Base-by-base conservation (phyloP, 2,888 invertebrate genomes). In the Chloromyia formosa region DNA sequence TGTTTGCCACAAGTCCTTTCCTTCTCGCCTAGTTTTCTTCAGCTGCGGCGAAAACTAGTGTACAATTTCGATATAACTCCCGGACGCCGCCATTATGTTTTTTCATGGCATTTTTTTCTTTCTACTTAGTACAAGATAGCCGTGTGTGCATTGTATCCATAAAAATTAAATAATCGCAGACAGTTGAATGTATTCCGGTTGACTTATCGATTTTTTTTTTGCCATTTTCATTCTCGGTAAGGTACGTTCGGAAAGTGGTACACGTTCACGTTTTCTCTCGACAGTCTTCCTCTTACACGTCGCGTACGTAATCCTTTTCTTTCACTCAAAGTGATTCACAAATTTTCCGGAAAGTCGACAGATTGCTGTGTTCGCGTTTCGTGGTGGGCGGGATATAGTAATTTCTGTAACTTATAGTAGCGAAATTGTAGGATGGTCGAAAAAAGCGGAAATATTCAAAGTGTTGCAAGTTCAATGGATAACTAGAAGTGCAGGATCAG, bases 11-110 rank as follows among this genome's bases (percentile, higher is more conserved):
- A 18, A n/a, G 56, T 16, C n/a, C 16, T 53, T 53, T 49, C 35
- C 23, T 18, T 27, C 69, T 69, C 69, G 54, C 69, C 35, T 71
- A 58, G 49, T 45, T 45, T 49, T 49, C 49, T 56, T 58, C 27
- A 35, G 73, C 61, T 62, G 61, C 73, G 73, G 73, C 73, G 73
- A 74, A 61, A 74, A 45, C 54, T 74, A 74, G 73, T 40, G 73
- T 74, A 64, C 73, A 74, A 64, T 54, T 64, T 64, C 18, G 16
- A 71, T 42, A 71, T 20, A 64, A 64, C 73, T 75, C 77, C 77
- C 75, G 77, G 56, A 71, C 71, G 71, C 75, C 76, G 76, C 77
- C 77, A 77, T 77, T 75, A 77, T 77, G 77, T 77, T 77, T 74
- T 73, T 74, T 74, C 62, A 35, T 27, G 45, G 49, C 49, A 49